phyloP scores from a whole-genome alignment of 2,113 vertebrate species.

The Trichomycterus rosablanca region DNA sequence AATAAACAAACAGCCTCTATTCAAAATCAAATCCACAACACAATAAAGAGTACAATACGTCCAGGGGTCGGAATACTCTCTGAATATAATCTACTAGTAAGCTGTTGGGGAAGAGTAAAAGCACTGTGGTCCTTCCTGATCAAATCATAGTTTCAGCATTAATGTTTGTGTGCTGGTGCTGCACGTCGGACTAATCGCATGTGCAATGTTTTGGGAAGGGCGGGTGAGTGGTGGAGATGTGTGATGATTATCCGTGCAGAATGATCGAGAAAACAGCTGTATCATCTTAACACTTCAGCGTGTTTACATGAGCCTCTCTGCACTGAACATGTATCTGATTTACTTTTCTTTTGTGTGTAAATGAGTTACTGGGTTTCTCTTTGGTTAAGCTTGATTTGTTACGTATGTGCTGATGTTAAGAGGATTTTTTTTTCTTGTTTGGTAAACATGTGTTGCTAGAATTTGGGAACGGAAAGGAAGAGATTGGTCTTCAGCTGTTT shows the following conservation, averaged over 20 bases:
- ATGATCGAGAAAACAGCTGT: conserved; percentile 62
- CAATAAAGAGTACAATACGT: too few species aligned
- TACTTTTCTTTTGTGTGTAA: conserved; percentile 59
- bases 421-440: background rate
- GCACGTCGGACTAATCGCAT: conserved; percentile 14
- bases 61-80: too few species aligned
- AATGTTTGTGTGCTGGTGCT: conserved; percentile 8
- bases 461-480: conserved; percentile 37
- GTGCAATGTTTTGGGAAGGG: conserved; percentile 20
- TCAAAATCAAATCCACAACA: too few species aligned
- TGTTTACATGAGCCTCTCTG: conserved; percentile 62
- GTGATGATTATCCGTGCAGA: conserved; percentile 58
- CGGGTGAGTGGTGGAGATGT: too few species aligned
- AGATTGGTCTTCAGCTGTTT: too few species aligned
- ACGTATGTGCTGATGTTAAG: conserved; percentile 46
- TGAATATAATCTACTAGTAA: too few species aligned
- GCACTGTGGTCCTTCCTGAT: too few species aligned
- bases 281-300: conserved; percentile 62
- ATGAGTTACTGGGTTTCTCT: conserved; percentile 60
- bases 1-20: too few species aligned
- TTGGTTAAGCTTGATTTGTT: conserved; percentile 47
- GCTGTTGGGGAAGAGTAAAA: too few species aligned
- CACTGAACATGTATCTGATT: conserved; percentile 47
- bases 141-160: conserved; percentile 12
- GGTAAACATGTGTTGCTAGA: conserved; percentile 42